Evolutionary conservation across 2,888 invertebrate species (phyloP).

Genomic region (Andricus quercusramuli): DNA sequence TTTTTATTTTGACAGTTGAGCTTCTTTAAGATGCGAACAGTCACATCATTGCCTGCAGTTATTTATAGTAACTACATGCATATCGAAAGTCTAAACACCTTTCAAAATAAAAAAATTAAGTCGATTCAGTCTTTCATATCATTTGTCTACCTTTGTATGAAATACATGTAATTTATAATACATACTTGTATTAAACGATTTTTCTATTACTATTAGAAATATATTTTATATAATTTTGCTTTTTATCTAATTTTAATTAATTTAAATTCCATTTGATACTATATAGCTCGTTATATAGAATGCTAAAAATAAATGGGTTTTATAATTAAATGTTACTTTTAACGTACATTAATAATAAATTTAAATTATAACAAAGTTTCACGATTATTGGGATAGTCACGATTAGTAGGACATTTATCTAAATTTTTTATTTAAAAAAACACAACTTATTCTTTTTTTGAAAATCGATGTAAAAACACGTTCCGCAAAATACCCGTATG

Average conservation of each 20-base stretch:
- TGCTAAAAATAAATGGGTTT: no score
- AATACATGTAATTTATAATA: not conserved
- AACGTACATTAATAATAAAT: no score
- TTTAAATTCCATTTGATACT: no score
- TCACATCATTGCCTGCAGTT: not conserved
- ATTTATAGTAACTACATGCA: conserved; percentile 1
- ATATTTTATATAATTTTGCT: no score
- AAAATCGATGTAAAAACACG: not conserved
- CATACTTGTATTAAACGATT: not conserved
- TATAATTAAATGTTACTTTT: no score
- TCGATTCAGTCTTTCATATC: not conserved
- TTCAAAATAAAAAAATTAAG: not conserved
- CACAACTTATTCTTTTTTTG: not conserved
- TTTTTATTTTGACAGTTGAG: not conserved
- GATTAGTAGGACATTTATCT: no score
- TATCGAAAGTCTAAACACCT: not conserved
- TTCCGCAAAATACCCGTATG: not conserved
- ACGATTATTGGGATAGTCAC: no score
- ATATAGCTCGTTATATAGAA: no score
- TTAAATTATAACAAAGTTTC: no score
- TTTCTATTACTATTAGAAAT: no score
- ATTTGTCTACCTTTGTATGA: not conserved
- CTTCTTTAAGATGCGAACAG: not conserved
- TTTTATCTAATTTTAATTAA: no score
- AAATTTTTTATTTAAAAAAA: not conserved